Conservation (phyloP, 2,113 vertebrate genomes). For the Ptilonorhynchus violaceus region DNA sequence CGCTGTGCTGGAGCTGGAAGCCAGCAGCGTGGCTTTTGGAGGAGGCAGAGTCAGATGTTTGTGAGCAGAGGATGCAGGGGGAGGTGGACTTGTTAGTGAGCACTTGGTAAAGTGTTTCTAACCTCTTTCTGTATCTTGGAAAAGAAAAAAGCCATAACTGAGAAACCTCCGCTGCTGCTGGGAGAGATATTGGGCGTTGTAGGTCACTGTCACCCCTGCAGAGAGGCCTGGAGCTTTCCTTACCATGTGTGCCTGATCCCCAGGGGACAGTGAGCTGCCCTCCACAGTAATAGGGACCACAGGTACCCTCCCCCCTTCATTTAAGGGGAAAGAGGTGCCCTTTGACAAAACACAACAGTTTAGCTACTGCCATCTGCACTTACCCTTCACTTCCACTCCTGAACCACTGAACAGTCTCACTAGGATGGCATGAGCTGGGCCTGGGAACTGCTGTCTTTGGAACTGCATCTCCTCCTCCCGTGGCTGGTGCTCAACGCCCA, state of each 20-base stretch:
- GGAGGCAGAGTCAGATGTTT: not conserved
- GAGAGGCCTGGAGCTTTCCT: conserved; percentile 35
- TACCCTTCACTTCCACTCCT: not conserved
- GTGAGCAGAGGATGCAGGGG: not conserved
- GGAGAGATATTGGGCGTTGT: conserved; percentile 23
- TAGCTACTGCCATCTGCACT: conserved; percentile 33
- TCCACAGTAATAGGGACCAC: not conserved
- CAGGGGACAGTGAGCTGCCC: conserved; percentile 35
- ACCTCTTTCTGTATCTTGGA: not conserved
- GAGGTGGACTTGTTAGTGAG: not conserved
- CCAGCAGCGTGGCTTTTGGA: not conserved
- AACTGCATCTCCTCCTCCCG: not conserved
- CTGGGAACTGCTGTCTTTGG: not conserved
- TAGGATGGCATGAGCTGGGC: not conserved
- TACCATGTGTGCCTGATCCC: conserved; percentile 64
- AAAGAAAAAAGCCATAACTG: conserved; percentile 46
- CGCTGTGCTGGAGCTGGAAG: not conserved
- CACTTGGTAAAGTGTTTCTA: not conserved
- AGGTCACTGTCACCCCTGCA: conserved; percentile 62
- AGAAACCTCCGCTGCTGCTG: conserved; percentile 43
- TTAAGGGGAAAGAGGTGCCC: not conserved
- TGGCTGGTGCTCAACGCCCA: not conserved
- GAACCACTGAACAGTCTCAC: not conserved
- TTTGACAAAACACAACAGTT: not conserved
- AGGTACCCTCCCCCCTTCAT: not conserved